Evolutionary conservation across 2,113 vertebrate genomes (phyloP).

Genomic region (cat (Felis catus)): F.catus_Fca126_mat1.0 CM031418.1:73512001-73512500

Average conservation of each 20-base stretch:
- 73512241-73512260: constrained; percentile 94
- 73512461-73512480: constrained; percentile 94
- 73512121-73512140: constrained; percentile 84
- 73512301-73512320: constrained; percentile 96
- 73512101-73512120: constrained; percentile 87
- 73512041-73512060: constrained; percentile 95
- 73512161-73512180: constrained; percentile 69
- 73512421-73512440: constrained; percentile 97
- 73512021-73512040: constrained; percentile 88
- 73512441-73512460: constrained; percentile 96
- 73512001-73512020: constrained; percentile 90
- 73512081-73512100: constrained; percentile 99
- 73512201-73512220: background rate
- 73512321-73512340: constrained; percentile 17
- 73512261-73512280: constrained; percentile 96
- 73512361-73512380: background rate
- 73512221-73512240: constrained; percentile 99
- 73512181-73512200: constrained; percentile 29
- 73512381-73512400: background rate
- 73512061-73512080: constrained; percentile 99
- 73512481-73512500: constrained; percentile 58
- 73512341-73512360: background rate
- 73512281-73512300: constrained; percentile 96
- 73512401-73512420: constrained; percentile 99
- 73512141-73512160: constrained; percentile 69